Conservation (phyloP, 30 jellyfish, hydroid and myxozoan genomes). For the Hydra vulgaris region DNA sequence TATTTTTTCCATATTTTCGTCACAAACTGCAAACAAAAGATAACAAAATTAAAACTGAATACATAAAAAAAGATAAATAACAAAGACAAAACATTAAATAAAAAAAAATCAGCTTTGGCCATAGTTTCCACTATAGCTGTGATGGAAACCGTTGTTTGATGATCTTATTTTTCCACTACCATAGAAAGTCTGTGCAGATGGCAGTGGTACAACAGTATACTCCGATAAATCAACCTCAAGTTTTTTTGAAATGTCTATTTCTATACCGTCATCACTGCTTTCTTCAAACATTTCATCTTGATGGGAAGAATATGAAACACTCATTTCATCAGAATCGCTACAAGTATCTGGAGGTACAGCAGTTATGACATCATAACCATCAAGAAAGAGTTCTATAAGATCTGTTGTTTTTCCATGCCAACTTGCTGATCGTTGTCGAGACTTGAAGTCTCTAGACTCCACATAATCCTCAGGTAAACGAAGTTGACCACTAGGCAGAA, state of each 20-base stretch:
- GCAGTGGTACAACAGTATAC: conserved; percentile 11
- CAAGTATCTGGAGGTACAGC: conserved; percentile 27
- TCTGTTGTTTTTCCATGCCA: conserved; percentile 90
- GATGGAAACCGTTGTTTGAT: conserved; percentile 22
- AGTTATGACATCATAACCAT: conserved; percentile 60
- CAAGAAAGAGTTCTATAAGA: conserved; percentile 56
- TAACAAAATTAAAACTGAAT: not conserved
- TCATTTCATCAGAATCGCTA: conserved; percentile 45
- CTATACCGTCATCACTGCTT: conserved; percentile 80
- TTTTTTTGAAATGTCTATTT: conserved; percentile 30
- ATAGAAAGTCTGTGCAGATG: not conserved
- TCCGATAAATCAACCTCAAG: conserved; percentile 8
- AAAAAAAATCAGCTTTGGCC: not conserved
- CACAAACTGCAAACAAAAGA: not conserved
- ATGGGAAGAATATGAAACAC: conserved; percentile 40
- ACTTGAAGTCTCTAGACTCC: conserved; percentile 5
- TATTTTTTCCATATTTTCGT: not conserved
- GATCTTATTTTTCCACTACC: not conserved
- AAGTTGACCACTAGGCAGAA: conserved; percentile 86
- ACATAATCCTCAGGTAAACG: conserved; percentile 49
- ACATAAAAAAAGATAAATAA: not conserved
- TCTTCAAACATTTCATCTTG: conserved; percentile 9
- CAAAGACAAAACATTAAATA: not conserved
- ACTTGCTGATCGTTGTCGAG: conserved; percentile 52
- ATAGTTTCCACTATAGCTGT: conserved; percentile 27